Conservation (phyloP, 2,888 invertebrate genomes). For the Leucoma salicis region DNA sequence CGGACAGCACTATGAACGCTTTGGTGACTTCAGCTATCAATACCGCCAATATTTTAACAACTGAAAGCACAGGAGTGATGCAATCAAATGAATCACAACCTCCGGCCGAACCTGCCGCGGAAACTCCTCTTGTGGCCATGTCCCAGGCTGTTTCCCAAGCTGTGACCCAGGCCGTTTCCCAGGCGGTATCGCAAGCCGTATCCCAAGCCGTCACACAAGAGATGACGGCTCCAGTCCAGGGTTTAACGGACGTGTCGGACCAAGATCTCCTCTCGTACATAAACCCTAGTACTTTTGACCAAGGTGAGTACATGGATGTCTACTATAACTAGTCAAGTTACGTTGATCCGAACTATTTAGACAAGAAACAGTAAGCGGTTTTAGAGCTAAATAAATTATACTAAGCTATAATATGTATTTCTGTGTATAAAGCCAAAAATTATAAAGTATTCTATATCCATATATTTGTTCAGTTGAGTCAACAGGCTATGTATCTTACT, state of each 20-base stretch:
- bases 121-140: conserved; percentile 69
- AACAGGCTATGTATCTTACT: too few species aligned
- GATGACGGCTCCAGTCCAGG: conserved; percentile 85
- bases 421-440: too few species aligned
- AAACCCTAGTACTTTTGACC: conserved; percentile 94
- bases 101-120: conserved; percentile 56
- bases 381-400: too few species aligned
- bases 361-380: too few species aligned
- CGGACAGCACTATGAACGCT: conserved; percentile 82
- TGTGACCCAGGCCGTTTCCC: conserved; percentile 72
- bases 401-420: too few species aligned
- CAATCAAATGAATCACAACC: conserved; percentile 48
- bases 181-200: conserved; percentile 75
- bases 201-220: conserved; percentile 75
- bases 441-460: too few species aligned
- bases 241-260: conserved; percentile 92
- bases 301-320: conserved; percentile 82
- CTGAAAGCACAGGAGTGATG: conserved; percentile 47
- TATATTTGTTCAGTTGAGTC: too few species aligned
- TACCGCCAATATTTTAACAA: conserved; percentile 71
- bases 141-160: conserved; percentile 79
- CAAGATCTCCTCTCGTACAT: conserved; percentile 94
- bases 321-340: conserved; percentile 40
- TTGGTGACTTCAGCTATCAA: conserved; percentile 80
- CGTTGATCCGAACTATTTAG: conserved; percentile 23